Evolutionary conservation across 2,113 vertebrate species (phyloP), one percentile per base, ranked within the genome.

Genomic region (Melanerpes formicivorus): DNA sequence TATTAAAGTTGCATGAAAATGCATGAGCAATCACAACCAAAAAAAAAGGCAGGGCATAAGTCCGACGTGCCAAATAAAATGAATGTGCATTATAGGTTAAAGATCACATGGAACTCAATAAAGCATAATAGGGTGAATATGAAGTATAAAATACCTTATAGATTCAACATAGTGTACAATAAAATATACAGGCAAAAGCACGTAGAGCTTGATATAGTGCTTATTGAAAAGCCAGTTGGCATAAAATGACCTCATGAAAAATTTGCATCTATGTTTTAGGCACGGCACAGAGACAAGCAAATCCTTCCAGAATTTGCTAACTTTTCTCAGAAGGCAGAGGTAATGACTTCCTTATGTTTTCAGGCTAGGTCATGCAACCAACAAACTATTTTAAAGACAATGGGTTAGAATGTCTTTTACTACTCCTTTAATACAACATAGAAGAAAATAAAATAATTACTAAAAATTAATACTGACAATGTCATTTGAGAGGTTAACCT

Each of bases 81-180:
- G 70, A 77, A 96, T 91, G 55, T 42, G 27, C 29, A 48, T 84
- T 93, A 56, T 46, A 88, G 64, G 56, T 87, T 93, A 91, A 93
- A 87, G 64, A 93, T 93, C 72, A 93, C 9, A 9, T 13, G 71
- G 63, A 82, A 95, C 18, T 90, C 59, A 89, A 69, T 93, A 94
- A 86, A 84, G 22, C 34, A 81, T 88, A 95, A 90, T 86, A 27
- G 26, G 17, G 71, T 85, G 63, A 91, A 91, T 90, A 93, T 22
- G 46, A 85, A 90, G 27, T 73, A 88, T 74, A 94, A 92, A 95
- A 91, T 71, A 86, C n/a, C 71, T 67, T 84, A 79, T 50, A 90
- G 29, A 44, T 74, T 86, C 77, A 67, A 81, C 50, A 67, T 64
- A 74, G 11, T 62, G 44, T 76, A 34, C 55, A 90, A 87, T 93